These are phyloP conservation scores for Onychomys leucogaster DNA, from an alignment of 2,797 vertebrate species.

Conservation along the genomic window DNA sequence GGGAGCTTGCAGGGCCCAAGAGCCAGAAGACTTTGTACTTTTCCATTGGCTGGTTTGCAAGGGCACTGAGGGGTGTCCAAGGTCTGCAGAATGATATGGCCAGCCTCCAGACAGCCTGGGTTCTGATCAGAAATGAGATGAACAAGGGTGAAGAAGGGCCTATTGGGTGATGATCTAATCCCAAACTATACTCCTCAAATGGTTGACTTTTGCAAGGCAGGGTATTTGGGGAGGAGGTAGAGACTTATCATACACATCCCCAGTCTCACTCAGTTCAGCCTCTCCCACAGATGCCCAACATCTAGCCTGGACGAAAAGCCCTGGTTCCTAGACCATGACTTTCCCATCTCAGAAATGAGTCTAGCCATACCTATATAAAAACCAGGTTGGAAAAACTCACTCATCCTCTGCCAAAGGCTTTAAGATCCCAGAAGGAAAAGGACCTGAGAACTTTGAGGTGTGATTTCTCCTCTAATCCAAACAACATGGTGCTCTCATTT, in stretches of 20 bases:
- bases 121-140: slow-evolving; percentile 61
- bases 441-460: neutral
- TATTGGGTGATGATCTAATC: slow-evolving; percentile 24
- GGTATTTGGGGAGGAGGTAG: neutral
- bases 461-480: slow-evolving; percentile 37
- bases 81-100: slow-evolving; percentile 57
- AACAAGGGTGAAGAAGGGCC: slow-evolving; percentile 52
- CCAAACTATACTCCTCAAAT: slow-evolving; percentile 57
- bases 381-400: neutral
- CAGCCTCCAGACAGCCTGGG: slow-evolving; percentile 56
- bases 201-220: slow-evolving; percentile 40
- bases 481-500: neutral
- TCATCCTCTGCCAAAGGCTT: neutral
- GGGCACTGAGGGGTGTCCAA: slow-evolving; percentile 67
- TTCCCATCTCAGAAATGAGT: neutral
- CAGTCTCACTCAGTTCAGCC: neutral
- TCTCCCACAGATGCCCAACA: neutral
- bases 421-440: slow-evolving; percentile 24
- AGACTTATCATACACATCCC: neutral
- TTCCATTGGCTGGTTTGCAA: slow-evolving; percentile 73
- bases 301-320: neutral
- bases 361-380: slow-evolving; percentile 7
- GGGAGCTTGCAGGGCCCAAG: slow-evolving; percentile 51
- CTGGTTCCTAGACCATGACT: neutral
- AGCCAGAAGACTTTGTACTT: slow-evolving; percentile 77